A percentile compares a stretch with the other conserved stretches of the same genome.
Conservation (phyloP, 2,797 vertebrate species). For the Lagodon rhomboides region DNA sequence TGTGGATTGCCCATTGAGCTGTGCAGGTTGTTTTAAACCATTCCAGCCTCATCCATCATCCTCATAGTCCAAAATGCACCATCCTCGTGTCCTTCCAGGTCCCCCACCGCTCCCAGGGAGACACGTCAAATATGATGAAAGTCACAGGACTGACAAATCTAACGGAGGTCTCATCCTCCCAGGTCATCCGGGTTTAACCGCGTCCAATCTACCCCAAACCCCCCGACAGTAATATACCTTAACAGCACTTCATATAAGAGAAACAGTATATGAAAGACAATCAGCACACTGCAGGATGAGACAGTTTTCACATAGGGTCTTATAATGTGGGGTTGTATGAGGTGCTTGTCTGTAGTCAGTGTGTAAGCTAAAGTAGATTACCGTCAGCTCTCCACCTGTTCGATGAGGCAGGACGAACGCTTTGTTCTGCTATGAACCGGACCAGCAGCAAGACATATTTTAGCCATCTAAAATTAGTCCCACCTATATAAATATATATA, state of each 20-base stretch:
- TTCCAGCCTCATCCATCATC: slow-evolving; percentile 21
- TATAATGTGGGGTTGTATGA: too few species aligned
- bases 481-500: too few species aligned
- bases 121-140: neutral
- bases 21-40: slow-evolving; percentile 20
- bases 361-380: too few species aligned
- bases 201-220: neutral
- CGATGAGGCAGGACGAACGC: too few species aligned
- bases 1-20: slow-evolving; percentile 12
- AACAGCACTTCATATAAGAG: neutral
- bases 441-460: too few species aligned
- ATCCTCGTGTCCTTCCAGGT: neutral
- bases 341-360: too few species aligned
- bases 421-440: too few species aligned
- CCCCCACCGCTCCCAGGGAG: neutral
- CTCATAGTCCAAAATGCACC: neutral
- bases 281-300: neutral
- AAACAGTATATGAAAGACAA: neutral
- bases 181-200: neutral
- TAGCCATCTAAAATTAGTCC: too few species aligned
- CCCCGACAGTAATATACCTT: neutral
- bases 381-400: too few species aligned
- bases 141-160: neutral
- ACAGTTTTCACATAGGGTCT: neutral
- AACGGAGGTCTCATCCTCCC: slow-evolving; percentile 3